Base-by-base conservation (phyloP, 1,140 invertebrate genomes). In the Psix sp. region DNA sequence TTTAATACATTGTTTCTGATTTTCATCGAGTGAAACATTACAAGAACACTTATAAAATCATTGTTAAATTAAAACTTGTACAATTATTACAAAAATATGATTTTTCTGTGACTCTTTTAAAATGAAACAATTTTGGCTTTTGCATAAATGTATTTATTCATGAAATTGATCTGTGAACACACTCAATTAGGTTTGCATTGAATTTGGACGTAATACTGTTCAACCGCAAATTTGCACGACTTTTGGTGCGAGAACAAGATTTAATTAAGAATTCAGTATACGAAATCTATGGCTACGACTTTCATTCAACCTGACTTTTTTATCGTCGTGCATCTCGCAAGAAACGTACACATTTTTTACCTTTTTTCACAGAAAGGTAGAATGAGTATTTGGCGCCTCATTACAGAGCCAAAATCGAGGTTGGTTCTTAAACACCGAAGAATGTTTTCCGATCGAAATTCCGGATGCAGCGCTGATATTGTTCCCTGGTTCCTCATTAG, bases 371-470 rank as follows among this genome's bases (percentile, higher is more conserved):
- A 35, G 36, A 62, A 62, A 17, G 35, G 36, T 36, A 36, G 57
- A 62, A 48, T 49, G 46, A 68, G 65, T 68, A 35, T 70, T 70
- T 71, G 67, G 57, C 57, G 43, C 51, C 67, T 71, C 57, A 54
- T 71, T 71, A 71, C 57, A 63, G 45, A 51, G 39, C 59, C 38
- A 49, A 65, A 63, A 57, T 54, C 60, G 33, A 65, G 33, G 52
- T 48, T 29, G 59, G 15, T 48, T 59, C 59, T 72, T 65, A 62
- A 67, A 56, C 36, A 40, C 42, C 42, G 56, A 66, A 60, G 71
- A 67, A 74, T 74, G 71, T 67, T 74, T 60, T 60, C 56, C 63
- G 71, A 74, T 74, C 71, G 57, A 57, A 74, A 74, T 74, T 67
- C 62, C 29, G 49, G 63, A 74, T 68, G 71, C 51, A 57, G 46